Conservation (phyloP, 2,113 vertebrate genomes). For the Eubucco bourcierii region DNA sequence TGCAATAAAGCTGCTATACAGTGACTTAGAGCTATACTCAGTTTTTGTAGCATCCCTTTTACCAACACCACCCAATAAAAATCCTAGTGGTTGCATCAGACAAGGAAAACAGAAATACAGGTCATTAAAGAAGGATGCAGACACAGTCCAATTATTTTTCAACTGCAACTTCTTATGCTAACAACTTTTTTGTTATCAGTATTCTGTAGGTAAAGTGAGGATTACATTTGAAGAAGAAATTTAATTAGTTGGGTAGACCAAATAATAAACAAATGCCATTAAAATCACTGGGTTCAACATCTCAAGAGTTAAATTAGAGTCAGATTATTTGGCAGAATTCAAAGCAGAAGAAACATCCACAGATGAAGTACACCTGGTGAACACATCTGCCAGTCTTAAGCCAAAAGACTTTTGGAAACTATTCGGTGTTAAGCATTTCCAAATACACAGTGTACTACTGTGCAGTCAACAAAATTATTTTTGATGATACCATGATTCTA, state of each 20-base stretch:
- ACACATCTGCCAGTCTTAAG: not conserved
- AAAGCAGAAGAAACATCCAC: not conserved
- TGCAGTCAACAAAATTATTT: conserved; percentile 2
- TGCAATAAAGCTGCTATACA: conserved; percentile 16
- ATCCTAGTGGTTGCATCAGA: not conserved
- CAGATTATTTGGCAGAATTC: conserved; percentile 15
- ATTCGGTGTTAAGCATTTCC: not conserved
- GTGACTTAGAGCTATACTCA: not conserved
- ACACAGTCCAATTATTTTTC: not conserved
- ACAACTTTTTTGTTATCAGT: not conserved
- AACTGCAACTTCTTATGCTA: not conserved
- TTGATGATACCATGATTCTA: not conserved
- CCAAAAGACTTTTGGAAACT: conserved; percentile 36
- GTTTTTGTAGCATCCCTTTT: conserved; percentile 13
- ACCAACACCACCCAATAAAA: conserved; percentile 27
- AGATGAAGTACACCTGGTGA: conserved; percentile 53
- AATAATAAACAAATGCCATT: not conserved
- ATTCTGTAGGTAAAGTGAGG: not conserved
- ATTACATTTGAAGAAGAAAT: not conserved
- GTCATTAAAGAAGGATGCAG: not conserved
- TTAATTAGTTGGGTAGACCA: not conserved
- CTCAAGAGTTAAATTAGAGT: conserved; percentile 17
- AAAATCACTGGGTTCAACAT: not conserved
- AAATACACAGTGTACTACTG: conserved; percentile 35
- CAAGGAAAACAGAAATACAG: not conserved